Evolutionary conservation across 1,140 invertebrate species (phyloP), one percentile per base, ranked within the genome.

Genomic region (Neelides sp.): DNA sequence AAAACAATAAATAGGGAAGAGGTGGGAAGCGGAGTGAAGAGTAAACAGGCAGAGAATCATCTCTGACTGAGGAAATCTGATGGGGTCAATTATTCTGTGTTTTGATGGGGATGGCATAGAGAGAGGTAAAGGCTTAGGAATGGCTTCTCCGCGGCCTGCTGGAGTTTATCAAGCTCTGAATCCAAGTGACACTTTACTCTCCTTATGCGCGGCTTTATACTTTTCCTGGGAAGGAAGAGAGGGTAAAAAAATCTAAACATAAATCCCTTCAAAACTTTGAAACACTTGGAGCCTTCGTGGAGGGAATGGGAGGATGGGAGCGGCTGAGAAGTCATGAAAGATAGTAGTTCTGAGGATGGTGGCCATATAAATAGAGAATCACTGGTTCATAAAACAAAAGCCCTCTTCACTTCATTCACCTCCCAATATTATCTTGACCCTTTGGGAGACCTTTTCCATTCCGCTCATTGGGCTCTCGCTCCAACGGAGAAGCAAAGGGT

Each of bases 11-110:
- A 45, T 45, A 45, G 42, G n/a, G n/a, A n/a, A n/a, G n/a, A n/a
- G n/a, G n/a, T n/a, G n/a, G n/a, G n/a, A n/a, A n/a, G n/a, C n/a
- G n/a, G n/a, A n/a, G n/a, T n/a, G n/a, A n/a, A n/a, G n/a, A n/a
- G n/a, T n/a, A n/a, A n/a, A n/a, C n/a, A n/a, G n/a, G n/a, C n/a
- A 28, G 41, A 41, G 37, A 36, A 44, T 51, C 49, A 37, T 51
- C 28, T 17, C 49, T 23, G 40, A 44, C 49, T 44, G 49, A 51
- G 24, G 49, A 51, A 27, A 51, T 51, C 26, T 51, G 49, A 51
- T 51, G 49, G n/a, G 49, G 41, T 51, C 49, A 51, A 51, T 51
- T 51, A 51, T 51, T 15, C 42, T 51, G 35, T 32, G n/a, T n/a
- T n/a, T n/a, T n/a, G n/a, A n/a, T n/a, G n/a, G n/a, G n/a, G n/a